A percentile compares a stretch with the other conserved stretches of the same genome.
Evolutionary conservation across 2,888 invertebrate genomes (phyloP).

Genomic region (Ceraclea dissimilis): DNA sequence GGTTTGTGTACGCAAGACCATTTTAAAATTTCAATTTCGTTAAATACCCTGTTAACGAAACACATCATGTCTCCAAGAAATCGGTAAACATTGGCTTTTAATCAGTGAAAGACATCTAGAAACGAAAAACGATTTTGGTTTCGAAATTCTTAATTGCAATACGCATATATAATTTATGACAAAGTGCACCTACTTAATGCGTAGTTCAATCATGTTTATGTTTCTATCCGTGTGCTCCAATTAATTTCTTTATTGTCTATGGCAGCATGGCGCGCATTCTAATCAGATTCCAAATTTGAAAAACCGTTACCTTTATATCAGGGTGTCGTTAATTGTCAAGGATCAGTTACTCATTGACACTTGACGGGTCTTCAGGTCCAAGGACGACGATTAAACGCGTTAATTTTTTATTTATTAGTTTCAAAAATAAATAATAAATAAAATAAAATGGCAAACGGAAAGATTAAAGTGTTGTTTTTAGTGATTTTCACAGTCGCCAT

Average conservation of each 20-base stretch:
- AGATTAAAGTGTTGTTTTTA: slow-evolving; percentile 36
- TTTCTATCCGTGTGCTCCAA: neutral
- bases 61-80: too few species aligned
- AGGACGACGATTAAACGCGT: neutral
- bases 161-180: too few species aligned
- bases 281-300: slow-evolving; percentile 17
- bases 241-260: slow-evolving; percentile 17
- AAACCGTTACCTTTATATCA: slow-evolving; percentile 22
- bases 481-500: slow-evolving; percentile 38
- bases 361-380: slow-evolving; percentile 6
- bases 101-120: too few species aligned
- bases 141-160: too few species aligned
- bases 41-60: too few species aligned
- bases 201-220: neutral
- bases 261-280: slow-evolving; percentile 11
- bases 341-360: slow-evolving; percentile 21
- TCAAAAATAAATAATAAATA: slow-evolving; percentile 3
- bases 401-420: neutral
- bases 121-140: too few species aligned
- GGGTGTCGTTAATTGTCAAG: slow-evolving; percentile 8
- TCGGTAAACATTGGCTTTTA: too few species aligned
- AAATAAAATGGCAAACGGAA: slow-evolving; percentile 29
- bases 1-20: too few species aligned
- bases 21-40: too few species aligned
- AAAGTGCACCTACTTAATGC: too few species aligned